phyloP scores from a whole-genome alignment of 2,113 vertebrate species.

The Empidonax traillii region DNA sequence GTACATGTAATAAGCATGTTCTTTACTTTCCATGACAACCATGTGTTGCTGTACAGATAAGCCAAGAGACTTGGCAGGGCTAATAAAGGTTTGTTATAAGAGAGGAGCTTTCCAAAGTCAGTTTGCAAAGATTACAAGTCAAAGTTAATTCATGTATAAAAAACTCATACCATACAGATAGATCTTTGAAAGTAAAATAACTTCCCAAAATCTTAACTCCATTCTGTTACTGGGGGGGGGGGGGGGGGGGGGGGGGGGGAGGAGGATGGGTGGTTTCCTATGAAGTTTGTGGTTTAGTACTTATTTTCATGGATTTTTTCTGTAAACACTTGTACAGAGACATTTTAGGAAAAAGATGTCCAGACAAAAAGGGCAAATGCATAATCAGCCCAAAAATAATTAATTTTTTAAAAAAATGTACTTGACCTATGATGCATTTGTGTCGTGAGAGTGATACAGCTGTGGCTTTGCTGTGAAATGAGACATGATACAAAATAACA shows the following conservation, averaged over 20 bases:
- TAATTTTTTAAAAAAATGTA: not conserved
- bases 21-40: not conserved
- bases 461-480: not conserved
- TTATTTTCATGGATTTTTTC: not conserved
- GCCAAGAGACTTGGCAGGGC: not conserved
- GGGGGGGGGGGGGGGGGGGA: no score
- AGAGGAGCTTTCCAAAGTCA: not conserved
- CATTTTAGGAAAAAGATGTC: not conserved
- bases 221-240: not conserved
- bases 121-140: not conserved
- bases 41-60: not conserved
- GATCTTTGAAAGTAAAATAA: not conserved
- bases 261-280: no score
- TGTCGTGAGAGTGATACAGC: not conserved
- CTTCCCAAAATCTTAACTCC: not conserved
- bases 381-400: not conserved
- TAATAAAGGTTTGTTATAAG: not conserved
- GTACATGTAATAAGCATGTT: not conserved
- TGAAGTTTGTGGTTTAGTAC: not conserved
- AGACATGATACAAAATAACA: not conserved
- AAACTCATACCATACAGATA: not conserved
- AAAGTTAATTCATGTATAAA: not conserved
- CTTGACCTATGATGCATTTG: not conserved
- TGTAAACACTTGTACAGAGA: not conserved
- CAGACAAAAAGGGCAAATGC: not conserved